Evolutionary conservation across 2,797 vertebrate genomes (phyloP), one percentile per base, ranked within the genome.

Genomic region (Halcyon leucocephala): DNA sequence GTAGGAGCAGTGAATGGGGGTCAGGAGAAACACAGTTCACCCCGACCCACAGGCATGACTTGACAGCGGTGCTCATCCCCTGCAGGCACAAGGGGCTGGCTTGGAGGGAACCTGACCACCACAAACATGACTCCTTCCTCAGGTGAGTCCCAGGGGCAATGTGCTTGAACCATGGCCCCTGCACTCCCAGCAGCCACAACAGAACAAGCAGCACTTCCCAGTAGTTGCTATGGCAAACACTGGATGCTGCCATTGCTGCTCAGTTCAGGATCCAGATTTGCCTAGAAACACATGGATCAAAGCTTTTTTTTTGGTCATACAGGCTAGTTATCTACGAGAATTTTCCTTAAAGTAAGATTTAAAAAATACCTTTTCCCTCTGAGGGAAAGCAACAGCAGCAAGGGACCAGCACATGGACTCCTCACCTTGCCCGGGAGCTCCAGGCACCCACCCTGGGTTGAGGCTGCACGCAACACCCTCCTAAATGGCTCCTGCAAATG

Each of bases 11-110:
- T 18, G 20, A 95, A 78, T 73, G 91, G 90, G 80, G 54, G 46
- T 70, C 85, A 72, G 88, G 93, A 93, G 91, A 95, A 97, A 93
- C 26, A 46, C n/a, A 20, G 29, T 57, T 90, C 93, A 93, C 35
- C 12, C 16, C 24, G 69, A 89, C 86, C 84, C 91, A 73, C 67
- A 28, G n/a, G 84, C 29, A 42, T 60, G 41, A 91, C 82, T 92
- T 77, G 84, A 86, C 26, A 5, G 37, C 25, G 18, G 55, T 21
- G 58, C 66, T 92, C 90, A 96, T 89, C 87, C 82, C 69, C 82
- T 79, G 51, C 82, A 76, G 42, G 88, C 42, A 49, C 49, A 15
- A 62, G 9, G 29, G 33, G 16, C 69, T 33, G 52, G 51, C 26
- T 20, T 1, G 2, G 20, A 6, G 7, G 44, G 14, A 10, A 31